Conservation (phyloP, 1,140 invertebrate genomes). For the Lasaia peninsularis region DNA sequence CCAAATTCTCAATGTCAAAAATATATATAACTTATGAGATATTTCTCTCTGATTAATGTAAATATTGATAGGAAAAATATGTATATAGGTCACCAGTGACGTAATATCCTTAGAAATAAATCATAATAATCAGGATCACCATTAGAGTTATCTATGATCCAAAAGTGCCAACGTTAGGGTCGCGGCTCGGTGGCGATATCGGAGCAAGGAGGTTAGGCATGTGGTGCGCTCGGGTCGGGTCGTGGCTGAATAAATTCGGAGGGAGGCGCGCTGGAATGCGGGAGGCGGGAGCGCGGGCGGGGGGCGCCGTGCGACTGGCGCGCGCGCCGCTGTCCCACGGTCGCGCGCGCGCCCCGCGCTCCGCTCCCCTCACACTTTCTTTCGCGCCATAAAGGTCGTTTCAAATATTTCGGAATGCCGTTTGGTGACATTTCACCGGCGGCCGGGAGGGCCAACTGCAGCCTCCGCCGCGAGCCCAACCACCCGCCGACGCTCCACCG, state of each 20-base stretch:
- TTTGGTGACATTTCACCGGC: conserved; percentile 73
- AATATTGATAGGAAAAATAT: no score
- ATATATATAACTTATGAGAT: no score
- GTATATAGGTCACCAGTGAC: no score
- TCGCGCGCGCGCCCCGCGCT: conserved; percentile 50
- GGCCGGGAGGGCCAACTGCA: conserved; percentile 47
- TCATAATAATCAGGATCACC: background rate
- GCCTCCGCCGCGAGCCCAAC: conserved; percentile 39
- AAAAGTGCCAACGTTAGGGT: background rate
- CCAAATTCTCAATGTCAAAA: no score
- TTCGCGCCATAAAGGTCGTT: conserved; percentile 76
- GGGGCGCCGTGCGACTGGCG: conserved; percentile 70
- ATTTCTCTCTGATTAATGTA: no score
- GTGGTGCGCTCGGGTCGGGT: conserved; percentile 28
- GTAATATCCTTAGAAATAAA: no score
- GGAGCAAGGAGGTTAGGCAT: conserved; percentile 11
- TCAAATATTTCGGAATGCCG: conserved; percentile 76
- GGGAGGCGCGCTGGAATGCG: conserved; percentile 71
- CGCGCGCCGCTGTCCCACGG: conserved; percentile 70
- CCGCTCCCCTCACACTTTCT: conserved; percentile 66
- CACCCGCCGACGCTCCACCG: conserved; percentile 12
- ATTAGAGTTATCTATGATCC: background rate
- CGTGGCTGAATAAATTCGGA: conserved; percentile 73
- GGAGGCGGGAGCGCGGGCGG: conserved; percentile 53
- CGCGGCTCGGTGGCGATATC: background rate